phyloP scores from a whole-genome alignment of 2,888 invertebrate species.

The Piscicola geometra region DNA sequence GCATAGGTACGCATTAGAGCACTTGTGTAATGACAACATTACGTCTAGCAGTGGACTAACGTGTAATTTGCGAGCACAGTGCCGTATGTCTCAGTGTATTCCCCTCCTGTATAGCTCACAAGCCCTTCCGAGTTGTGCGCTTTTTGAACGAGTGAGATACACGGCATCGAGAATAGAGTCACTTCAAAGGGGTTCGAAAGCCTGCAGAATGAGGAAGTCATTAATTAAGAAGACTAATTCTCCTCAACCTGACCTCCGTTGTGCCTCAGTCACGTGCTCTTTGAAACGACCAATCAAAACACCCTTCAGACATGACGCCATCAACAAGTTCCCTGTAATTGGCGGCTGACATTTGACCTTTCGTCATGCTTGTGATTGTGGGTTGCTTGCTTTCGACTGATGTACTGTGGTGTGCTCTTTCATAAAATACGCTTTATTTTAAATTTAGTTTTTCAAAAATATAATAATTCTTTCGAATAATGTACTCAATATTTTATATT shows the following conservation, averaged over 20 bases:
- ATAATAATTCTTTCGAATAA: too few relatives aligned
- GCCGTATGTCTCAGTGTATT: neutral
- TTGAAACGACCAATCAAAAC: neutral
- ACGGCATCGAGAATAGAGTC: too few relatives aligned
- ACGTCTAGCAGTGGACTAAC: slow-evolving; percentile 14
- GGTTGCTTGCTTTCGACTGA: neutral
- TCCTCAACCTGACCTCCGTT: neutral
- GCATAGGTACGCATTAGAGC: slow-evolving; percentile 3
- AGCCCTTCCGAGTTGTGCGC: neutral
- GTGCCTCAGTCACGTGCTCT: slow-evolving; percentile 4
- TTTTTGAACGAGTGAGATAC: too few relatives aligned
- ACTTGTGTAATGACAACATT: slow-evolving; percentile 16
- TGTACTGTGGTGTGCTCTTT: neutral
- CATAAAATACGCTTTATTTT: too few relatives aligned
- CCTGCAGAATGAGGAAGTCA: too few relatives aligned
- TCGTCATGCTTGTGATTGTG: neutral
- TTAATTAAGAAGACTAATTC: too few relatives aligned
- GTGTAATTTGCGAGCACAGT: slow-evolving; percentile 8
- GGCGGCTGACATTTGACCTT: slow-evolving; percentile 11
- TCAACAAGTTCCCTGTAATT: neutral
- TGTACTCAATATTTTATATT: too few relatives aligned
- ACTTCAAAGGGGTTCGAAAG: too few relatives aligned
- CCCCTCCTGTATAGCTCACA: neutral
- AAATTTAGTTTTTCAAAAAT: too few relatives aligned
- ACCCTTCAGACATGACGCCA: neutral